These are phyloP conservation scores for Micoletzkya japonica DNA, from an alignment of 2,888 invertebrate genomes.

Conservation along the genomic window DNA sequence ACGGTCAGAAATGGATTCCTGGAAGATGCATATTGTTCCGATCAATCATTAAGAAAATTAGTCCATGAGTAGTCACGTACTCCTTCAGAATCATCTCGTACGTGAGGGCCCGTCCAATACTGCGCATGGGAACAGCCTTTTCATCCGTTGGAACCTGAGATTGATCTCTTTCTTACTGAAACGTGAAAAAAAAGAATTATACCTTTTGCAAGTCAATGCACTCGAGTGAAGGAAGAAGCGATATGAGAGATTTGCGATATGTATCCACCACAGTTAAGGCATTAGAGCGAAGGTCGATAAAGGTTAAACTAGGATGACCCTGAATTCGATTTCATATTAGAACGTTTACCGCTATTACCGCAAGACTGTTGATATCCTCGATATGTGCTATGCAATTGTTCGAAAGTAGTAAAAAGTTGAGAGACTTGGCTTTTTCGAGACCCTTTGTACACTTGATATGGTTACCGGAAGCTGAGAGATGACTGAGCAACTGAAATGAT, in stretches of 20 bases:
- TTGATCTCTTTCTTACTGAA: background rate
- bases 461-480: background rate
- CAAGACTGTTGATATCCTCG: background rate
- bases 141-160: background rate
- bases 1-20: slow-evolving; percentile 5
- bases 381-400: slow-evolving; percentile 1
- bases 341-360: too few relatives aligned
- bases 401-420: background rate
- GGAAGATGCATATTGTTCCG: background rate
- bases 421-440: background rate
- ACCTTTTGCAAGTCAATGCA: slow-evolving; percentile 10
- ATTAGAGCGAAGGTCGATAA: background rate
- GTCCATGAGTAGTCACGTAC: slow-evolving; percentile 9
- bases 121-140: background rate
- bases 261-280: background rate
- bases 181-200: background rate
- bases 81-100: slow-evolving; percentile 10
- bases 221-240: background rate
- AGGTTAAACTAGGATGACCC: background rate
- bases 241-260: background rate
- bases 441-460: background rate
- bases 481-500: background rate
- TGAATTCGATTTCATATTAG: too few relatives aligned
- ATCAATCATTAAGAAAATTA: background rate
- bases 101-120: slow-evolving; percentile 10